Percentiles rank a stretch among this genome's conserved stretches.
phyloP scores from a whole-genome alignment of 1,140 invertebrate species.

The Drosophila pachea region DNA sequence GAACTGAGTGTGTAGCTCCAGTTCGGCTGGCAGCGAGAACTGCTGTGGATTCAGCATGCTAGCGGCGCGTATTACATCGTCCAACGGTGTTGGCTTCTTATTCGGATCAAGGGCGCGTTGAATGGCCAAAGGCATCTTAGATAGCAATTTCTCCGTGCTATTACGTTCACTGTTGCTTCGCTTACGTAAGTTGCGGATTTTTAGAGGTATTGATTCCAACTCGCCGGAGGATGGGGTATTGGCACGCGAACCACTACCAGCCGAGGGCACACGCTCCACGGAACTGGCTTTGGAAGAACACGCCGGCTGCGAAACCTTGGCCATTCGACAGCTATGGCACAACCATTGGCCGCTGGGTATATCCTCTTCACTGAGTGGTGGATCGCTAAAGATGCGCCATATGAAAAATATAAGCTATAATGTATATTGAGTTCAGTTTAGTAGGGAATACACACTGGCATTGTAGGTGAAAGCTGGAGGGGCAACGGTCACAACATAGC shows the following conservation, averaged over 20 bases:
- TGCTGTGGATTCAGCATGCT: slow-evolving; percentile 91
- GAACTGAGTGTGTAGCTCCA: slow-evolving; percentile 87
- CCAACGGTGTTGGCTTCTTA: slow-evolving; percentile 83
- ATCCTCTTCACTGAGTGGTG: slow-evolving; percentile 91
- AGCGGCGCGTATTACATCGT: slow-evolving; percentile 88
- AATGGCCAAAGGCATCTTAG: slow-evolving; percentile 68
- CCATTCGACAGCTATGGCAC: slow-evolving; percentile 87
- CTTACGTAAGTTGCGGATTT: slow-evolving; percentile 75
- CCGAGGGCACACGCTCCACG: slow-evolving; percentile 65
- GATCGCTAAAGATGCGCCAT: slow-evolving; percentile 84
- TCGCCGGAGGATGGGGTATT: slow-evolving; percentile 70
- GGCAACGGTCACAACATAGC: slow-evolving; percentile 97
- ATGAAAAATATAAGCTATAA: not conserved
- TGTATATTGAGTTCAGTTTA: not conserved
- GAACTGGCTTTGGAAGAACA: slow-evolving; percentile 67
- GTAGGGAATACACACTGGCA: slow-evolving; percentile 88
- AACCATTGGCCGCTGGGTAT: slow-evolving; percentile 95
- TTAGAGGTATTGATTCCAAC: slow-evolving; percentile 67
- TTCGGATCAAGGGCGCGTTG: slow-evolving; percentile 76
- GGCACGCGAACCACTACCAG: slow-evolving; percentile 56
- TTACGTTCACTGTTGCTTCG: slow-evolving; percentile 74
- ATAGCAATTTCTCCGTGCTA: slow-evolving; percentile 66
- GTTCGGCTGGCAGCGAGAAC: slow-evolving; percentile 90
- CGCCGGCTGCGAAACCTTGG: slow-evolving; percentile 58
- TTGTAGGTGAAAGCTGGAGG: slow-evolving; percentile 94